Evolutionary conservation across 2,888 invertebrate genomes (phyloP).

Genomic region (Leucania comma): DNA sequence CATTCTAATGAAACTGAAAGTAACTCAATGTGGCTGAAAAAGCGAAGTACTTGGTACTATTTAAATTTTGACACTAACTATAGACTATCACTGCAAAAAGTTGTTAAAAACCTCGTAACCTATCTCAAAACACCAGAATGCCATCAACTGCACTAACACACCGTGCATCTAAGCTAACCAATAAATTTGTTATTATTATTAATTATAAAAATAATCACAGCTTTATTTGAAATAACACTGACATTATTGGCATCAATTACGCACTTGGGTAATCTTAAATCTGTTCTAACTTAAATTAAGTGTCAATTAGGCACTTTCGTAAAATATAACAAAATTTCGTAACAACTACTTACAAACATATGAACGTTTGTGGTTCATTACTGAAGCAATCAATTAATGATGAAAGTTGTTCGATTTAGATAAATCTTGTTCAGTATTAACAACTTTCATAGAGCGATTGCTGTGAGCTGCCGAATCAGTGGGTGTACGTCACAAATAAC

Average conservation of each 20-base stretch:
- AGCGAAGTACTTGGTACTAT: too few species aligned
- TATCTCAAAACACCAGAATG: too few species aligned
- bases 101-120: too few species aligned
- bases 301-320: constrained; percentile 5
- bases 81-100: too few species aligned
- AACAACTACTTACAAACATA: not conserved
- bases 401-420: constrained; percentile 17
- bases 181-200: too few species aligned
- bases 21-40: too few species aligned
- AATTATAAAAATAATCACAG: not conserved
- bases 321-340: constrained; percentile 2
- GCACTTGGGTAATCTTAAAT: not conserved
- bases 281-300: not conserved
- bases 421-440: not conserved
- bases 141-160: too few species aligned
- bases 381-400: constrained; percentile 19
- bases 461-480: not conserved
- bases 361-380: constrained; percentile 17
- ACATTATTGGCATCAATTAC: not conserved
- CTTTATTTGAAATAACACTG: not conserved
- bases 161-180: too few species aligned
- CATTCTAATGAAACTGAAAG: too few species aligned
- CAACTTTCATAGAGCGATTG: constrained; percentile 21
- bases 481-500: not conserved
- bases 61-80: too few species aligned